Evolutionary conservation across 35 echinoderm and acorn worm genomes (phyloP), one percentile per base, ranked within the genome.

Genomic region (Chiridota heheva): DNA sequence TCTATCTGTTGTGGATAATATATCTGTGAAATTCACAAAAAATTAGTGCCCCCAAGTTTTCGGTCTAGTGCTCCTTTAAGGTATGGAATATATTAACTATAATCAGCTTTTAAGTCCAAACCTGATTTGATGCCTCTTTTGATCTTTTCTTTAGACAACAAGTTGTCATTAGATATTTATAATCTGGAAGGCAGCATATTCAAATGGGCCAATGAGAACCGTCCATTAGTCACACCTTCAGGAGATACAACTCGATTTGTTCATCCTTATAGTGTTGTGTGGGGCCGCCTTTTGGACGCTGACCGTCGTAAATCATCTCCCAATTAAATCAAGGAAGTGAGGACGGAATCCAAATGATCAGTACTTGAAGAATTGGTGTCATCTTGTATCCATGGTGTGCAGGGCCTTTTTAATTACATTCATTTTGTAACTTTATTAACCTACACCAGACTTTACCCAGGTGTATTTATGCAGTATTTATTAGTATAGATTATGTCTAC

Each of bases 121-220:
- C 29, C 2, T 18, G 13, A 24, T 13, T 24, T 24, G 18, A 24
- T 15, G 16, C 15, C 15, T 65, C 15, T 65, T 65, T 2, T 13
- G 20, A 18, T 65, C 62, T 24, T 32, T 24, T 15, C 13, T 49
- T 57, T 60, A 58, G 49, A 10, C 26, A 35, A 40, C 8, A 20
- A 78, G 15, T 13, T 33, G 38, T 6, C 53, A 18, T 36, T 86
- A 7, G n/a, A 80, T 31, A 42, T 92, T 41, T 92, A 81, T 69
- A 92, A 92, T 24, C 40, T 92, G 40, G 89, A 92, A 59, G 89
- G 89, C 82, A 81, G 89, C 49, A 40, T 92, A 37, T 92, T 92
- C 74, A 92, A 87, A 57, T 92, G 89, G 89, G 89, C 89, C 67
- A 87, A 86, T 58, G 89, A 92, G 69, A 38, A 81, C 39, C 59